Percentiles rank a stretch among this genome's conserved stretches.
Conservation (phyloP, 2,797 vertebrate species). For the Gallinago stenura region DNA sequence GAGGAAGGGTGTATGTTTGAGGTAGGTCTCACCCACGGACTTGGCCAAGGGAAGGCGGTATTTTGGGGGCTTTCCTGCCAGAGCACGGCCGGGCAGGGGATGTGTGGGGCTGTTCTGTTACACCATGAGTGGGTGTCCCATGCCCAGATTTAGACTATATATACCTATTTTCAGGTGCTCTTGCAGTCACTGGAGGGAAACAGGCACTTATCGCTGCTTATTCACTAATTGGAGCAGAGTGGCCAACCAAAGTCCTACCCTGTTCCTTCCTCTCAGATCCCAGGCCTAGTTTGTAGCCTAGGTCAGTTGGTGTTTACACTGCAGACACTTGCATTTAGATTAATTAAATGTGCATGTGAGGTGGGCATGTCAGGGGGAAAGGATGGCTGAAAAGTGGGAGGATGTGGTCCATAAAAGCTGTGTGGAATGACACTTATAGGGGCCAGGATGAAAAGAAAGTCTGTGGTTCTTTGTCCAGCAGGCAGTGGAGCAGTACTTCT, state of each 20-base stretch:
- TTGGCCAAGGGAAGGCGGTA: accelerated
- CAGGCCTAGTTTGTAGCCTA: accelerated
- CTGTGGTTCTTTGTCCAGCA: accelerated
- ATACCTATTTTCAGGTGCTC: not conserved
- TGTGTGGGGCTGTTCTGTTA: not conserved
- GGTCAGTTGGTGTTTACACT: accelerated
- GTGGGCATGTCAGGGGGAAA: accelerated
- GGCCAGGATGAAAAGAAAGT: not conserved
- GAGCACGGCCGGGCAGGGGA: accelerated
- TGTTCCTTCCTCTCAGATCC: not conserved
- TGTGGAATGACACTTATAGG: not conserved
- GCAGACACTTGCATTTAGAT: not conserved
- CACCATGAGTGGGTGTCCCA: accelerated
- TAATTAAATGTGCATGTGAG: accelerated
- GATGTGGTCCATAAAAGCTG: not conserved
- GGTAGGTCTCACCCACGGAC: accelerated
- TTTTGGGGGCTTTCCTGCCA: not conserved
- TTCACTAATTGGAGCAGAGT: not conserved
- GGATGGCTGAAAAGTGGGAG: not conserved
- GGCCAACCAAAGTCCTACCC: accelerated
- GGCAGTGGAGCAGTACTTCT: not conserved
- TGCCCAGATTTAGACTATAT: not conserved
- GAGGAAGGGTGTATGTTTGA: too few relatives aligned
- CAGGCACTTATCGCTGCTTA: accelerated
- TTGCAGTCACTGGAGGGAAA: not conserved